These are phyloP conservation scores for Calliphora vicina DNA, from an alignment of 1,140 invertebrate genomes.

Conservation along the genomic window DNA sequence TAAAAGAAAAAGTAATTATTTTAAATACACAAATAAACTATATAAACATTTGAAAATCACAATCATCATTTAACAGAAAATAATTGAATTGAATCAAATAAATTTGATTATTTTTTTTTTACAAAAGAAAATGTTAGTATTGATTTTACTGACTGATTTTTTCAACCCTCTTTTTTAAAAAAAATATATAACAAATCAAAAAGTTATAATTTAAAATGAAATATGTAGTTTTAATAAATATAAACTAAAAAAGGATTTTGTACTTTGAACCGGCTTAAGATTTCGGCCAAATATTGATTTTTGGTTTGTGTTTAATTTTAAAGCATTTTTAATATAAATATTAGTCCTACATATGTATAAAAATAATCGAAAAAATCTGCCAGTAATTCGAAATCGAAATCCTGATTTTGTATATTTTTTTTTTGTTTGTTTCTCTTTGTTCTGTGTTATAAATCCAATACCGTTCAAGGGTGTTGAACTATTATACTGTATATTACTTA, in stretches of 20 bases:
- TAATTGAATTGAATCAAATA: background rate
- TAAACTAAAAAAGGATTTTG: background rate
- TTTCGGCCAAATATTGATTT: too few relatives aligned
- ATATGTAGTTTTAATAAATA: background rate
- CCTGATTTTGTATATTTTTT: too few relatives aligned
- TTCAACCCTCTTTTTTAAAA: background rate
- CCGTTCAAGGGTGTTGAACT: slow-evolving; percentile 9
- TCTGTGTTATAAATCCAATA: background rate
- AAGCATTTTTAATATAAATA: too few relatives aligned
- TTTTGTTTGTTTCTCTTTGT: background rate
- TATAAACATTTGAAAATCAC: background rate
- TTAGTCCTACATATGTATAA: too few relatives aligned
- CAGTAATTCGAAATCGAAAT: too few relatives aligned
- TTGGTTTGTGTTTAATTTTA: too few relatives aligned
- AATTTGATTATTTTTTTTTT: background rate
- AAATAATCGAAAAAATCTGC: too few relatives aligned
- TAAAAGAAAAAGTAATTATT: slow-evolving; percentile 9
- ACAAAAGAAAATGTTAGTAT: background rate
- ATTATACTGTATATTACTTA: background rate
- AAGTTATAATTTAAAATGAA: background rate
- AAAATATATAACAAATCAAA: too few relatives aligned
- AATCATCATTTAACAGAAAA: background rate
- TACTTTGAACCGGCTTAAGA: too few relatives aligned
- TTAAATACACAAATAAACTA: background rate
- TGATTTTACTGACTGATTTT: background rate